phyloP scores from a whole-genome alignment of 1,140 invertebrate genomes.

The Periplaneta americana region DNA sequence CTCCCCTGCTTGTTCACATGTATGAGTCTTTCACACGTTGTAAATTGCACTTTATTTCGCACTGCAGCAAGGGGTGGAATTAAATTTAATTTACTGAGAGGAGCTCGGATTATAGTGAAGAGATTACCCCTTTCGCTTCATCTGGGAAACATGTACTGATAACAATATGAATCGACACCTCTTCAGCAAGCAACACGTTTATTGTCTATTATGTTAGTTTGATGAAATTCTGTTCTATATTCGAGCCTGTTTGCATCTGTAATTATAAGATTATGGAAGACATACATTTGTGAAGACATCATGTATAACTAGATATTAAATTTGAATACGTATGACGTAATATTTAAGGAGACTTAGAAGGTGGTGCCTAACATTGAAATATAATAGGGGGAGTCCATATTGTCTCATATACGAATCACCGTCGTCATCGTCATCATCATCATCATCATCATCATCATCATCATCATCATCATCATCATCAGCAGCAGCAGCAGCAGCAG shows the following conservation, averaged over 20 bases:
- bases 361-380: not conserved
- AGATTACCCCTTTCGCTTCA: not conserved
- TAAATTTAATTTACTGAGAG: not conserved
- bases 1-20: not conserved
- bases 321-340: too few relatives aligned
- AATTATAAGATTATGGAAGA: too few relatives aligned
- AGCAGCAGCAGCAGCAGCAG: too few relatives aligned
- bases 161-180: not conserved
- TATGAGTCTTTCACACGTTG: too few relatives aligned
- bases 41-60: not conserved
- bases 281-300: too few relatives aligned
- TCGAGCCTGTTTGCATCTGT: too few relatives aligned
- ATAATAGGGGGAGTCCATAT: not conserved
- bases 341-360: too few relatives aligned
- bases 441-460: not conserved
- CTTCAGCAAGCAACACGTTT: not conserved
- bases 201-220: not conserved
- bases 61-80: not conserved
- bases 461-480: too few relatives aligned
- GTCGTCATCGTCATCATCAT: not conserved
- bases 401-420: not conserved
- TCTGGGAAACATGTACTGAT: too few relatives aligned
- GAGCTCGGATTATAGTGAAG: not conserved
- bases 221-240: not conserved
- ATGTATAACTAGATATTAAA: too few relatives aligned